Evolutionary conservation across 2,797 vertebrate genomes (phyloP), one percentile per base, ranked within the genome.

Genomic region (Hephaestus fuliginosus): DNA sequence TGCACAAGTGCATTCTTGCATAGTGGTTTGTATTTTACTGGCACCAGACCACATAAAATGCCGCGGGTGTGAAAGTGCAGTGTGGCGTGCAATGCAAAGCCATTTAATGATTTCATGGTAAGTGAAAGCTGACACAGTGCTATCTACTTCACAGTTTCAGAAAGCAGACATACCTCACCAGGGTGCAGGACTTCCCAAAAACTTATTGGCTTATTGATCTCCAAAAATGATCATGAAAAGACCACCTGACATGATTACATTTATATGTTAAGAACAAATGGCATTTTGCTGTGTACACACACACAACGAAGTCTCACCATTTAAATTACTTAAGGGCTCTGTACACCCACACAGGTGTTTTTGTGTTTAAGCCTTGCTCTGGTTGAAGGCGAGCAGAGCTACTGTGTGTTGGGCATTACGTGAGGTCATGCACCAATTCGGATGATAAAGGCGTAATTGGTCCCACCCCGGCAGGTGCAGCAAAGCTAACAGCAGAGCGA

Each of bases 41-140:
- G 43, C 65, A 74, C 2, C 41, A 55, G 62, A 70, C 30, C 14
- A 43, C 48, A 48, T 12, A 11, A 53, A 66, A 43, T 20, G 61
- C 65, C 49, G 25, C 20, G 44, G 0, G 49, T 51, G 39, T 56
- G 5, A 46, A 62, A 78, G 57, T 69, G 43, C 74, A 62, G 28
- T 46, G 30, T 72, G 14, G 5, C 5, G 13, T 70, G 78, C n/a
- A 48, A 30, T 56, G 41, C 68, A 74, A 66, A 83, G 57, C 57
- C 14, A 3, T 75, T 72, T 73, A 52, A 52, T 68, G 28, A 56
- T 71, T 67, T 73, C 13, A 20, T 77, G 33, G 25, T 30, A 80
- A 58, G 28, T 71, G 51, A 67, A 74, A 43, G 20, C 56, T 48
- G 61, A 82, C 56, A 44, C 36, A 7, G 43, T 28, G 20, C 43